These are phyloP conservation scores for Acanthurus leucopareius DNA, from an alignment of 2,797 vertebrate genomes.

Conservation along the genomic window DNA sequence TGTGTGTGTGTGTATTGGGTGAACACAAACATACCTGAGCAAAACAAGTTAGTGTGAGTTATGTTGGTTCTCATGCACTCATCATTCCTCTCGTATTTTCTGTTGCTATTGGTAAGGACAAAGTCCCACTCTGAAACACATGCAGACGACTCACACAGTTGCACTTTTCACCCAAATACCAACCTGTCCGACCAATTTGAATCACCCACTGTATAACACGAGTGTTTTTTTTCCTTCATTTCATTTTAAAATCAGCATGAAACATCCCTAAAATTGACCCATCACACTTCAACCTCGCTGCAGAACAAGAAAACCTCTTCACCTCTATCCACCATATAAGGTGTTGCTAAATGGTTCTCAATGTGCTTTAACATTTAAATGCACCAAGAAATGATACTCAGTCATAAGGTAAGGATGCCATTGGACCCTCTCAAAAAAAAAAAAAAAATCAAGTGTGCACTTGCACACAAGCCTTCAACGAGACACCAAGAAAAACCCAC, in stretches of 20 bases:
- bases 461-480: not conserved
- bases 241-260: not conserved
- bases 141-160: constrained; percentile 1
- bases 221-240: not conserved
- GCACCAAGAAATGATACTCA: constrained; percentile 2
- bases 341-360: constrained; percentile 8
- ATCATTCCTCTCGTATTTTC: constrained; percentile 2
- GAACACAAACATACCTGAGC: constrained; percentile 21
- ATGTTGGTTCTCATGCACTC: not conserved
- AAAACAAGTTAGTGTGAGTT: constrained; percentile 33
- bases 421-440: constrained; percentile 24
- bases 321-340: not conserved
- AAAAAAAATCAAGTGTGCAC: not conserved
- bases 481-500: constrained; percentile 40
- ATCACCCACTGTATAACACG: not conserved
- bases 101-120: not conserved
- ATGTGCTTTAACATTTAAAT: constrained; percentile 7
- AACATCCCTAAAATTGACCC: constrained; percentile 1
- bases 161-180: constrained; percentile 3
- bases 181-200: constrained; percentile 6
- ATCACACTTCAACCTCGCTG: not conserved
- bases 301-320: not conserved
- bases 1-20: not conserved
- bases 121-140: not conserved
- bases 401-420: constrained; percentile 46